Percentiles rank a stretch among this genome's conserved stretches.
phyloP scores from a whole-genome alignment of 2,797 vertebrate species.

The Pelochelys cantorii region DNA sequence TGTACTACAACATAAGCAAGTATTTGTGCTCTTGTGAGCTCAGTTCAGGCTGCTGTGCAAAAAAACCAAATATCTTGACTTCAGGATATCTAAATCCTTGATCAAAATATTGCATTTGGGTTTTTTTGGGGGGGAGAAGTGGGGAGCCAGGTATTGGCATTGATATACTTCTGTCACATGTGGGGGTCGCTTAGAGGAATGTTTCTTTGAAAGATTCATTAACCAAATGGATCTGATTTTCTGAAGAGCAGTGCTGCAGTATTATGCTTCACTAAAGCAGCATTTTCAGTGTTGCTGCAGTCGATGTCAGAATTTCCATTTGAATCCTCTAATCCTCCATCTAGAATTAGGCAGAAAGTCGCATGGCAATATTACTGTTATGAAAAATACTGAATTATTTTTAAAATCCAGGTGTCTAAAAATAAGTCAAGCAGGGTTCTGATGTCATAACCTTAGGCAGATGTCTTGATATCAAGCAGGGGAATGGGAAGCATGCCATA shows the following conservation, averaged over 20 bases:
- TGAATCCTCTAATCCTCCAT: neutral
- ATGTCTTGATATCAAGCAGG: neutral
- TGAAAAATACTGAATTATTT: neutral
- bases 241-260: neutral
- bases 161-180: neutral
- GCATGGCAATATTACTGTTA: neutral
- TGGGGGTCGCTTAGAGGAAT: neutral
- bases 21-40: neutral
- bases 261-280: neutral
- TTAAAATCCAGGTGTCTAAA: neutral
- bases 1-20: neutral
- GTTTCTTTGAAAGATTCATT: neutral
- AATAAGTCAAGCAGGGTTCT: neutral
- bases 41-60: neutral
- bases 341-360: neutral
- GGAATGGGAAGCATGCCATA: neutral
- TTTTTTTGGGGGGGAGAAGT: neutral
- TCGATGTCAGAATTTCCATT: neutral
- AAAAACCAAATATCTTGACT: neutral
- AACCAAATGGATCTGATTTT: neutral
- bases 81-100: neutral
- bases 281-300: neutral
- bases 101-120: neutral
- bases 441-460: neutral
- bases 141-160: neutral